These are phyloP conservation scores for Umimayanthus chanpuru DNA, from an alignment of 92 coral and sea anemone species.

Conservation along the genomic window DNA sequence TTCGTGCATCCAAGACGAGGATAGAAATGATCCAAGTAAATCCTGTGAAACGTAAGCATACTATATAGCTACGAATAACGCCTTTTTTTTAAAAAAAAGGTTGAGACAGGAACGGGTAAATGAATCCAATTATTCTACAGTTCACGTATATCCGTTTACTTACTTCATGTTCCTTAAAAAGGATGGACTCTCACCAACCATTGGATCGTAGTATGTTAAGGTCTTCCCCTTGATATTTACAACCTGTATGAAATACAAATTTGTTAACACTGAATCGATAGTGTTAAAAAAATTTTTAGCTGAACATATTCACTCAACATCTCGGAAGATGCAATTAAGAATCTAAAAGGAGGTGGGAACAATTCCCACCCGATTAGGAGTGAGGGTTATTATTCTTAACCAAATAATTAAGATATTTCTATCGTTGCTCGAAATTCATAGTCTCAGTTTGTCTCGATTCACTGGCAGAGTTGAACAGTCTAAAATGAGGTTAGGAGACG, in stretches of 20 bases:
- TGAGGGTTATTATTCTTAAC: no score
- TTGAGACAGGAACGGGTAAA: no score
- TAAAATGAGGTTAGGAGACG: no score
- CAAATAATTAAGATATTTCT: no score
- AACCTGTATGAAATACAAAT: not conserved
- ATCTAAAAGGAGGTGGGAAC: no score
- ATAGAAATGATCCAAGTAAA: not conserved
- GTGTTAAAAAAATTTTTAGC: not conserved
- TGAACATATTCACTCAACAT: not conserved
- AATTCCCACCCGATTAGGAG: no score
- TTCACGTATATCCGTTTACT: not conserved
- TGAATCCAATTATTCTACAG: no score
- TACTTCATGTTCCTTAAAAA: constrained; percentile 1
- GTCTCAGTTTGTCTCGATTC: no score
- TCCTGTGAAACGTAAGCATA: not conserved
- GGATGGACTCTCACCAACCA: not conserved
- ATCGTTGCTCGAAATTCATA: no score
- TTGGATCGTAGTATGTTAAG: constrained; percentile 21
- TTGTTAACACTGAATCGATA: not conserved
- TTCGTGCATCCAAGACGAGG: not conserved
- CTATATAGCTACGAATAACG: no score
- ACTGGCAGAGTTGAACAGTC: no score
- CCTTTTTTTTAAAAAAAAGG: no score
- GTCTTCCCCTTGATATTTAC: not conserved
- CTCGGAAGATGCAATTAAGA: not conserved